phyloP scores from a whole-genome alignment of 1,140 invertebrate genomes.

The Meloidogyne floridensis region DNA sequence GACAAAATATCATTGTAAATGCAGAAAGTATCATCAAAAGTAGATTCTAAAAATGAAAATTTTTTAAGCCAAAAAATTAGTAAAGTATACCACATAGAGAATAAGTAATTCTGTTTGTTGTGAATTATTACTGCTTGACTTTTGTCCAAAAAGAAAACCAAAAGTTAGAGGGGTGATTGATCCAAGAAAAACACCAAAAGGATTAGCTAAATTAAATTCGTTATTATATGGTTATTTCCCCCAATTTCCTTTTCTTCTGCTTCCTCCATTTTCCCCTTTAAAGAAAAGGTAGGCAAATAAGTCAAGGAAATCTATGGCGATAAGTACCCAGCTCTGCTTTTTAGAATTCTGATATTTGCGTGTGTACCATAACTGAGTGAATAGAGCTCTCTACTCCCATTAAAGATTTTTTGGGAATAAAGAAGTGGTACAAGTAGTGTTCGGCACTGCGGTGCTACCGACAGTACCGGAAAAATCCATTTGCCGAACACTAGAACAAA shows the following conservation, averaged over 20 bases:
- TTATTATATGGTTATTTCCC: background rate
- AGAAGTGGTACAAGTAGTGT: too few relatives aligned
- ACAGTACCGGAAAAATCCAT: too few relatives aligned
- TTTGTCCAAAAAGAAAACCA: slow-evolving; percentile 38
- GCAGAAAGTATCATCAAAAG: slow-evolving; percentile 44
- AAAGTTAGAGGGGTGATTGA: slow-evolving; percentile 58
- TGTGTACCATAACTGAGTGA: too few relatives aligned
- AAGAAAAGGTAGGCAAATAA: too few relatives aligned
- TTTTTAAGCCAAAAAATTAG: slow-evolving; percentile 13
- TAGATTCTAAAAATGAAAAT: slow-evolving; percentile 42
- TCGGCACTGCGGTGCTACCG: too few relatives aligned
- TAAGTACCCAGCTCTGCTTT: too few relatives aligned
- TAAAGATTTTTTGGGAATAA: too few relatives aligned
- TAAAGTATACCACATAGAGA: slow-evolving; percentile 40
- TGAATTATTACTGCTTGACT: background rate
- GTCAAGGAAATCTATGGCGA: too few relatives aligned
- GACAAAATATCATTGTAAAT: slow-evolving; percentile 47
- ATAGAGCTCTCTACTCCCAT: too few relatives aligned
- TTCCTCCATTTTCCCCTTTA: too few relatives aligned
- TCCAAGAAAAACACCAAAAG: slow-evolving; percentile 60
- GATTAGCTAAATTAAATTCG: slow-evolving; percentile 55
- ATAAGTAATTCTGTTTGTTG: slow-evolving; percentile 38
- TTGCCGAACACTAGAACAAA: too few relatives aligned
- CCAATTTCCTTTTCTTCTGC: too few relatives aligned
- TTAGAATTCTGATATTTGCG: slow-evolving; percentile 17